A percentile compares a stretch with the other conserved stretches of the same genome.
These are phyloP conservation scores for Adelphocoris suturalis DNA, from an alignment of 2,888 invertebrate species.

Conservation along the genomic window DNA sequence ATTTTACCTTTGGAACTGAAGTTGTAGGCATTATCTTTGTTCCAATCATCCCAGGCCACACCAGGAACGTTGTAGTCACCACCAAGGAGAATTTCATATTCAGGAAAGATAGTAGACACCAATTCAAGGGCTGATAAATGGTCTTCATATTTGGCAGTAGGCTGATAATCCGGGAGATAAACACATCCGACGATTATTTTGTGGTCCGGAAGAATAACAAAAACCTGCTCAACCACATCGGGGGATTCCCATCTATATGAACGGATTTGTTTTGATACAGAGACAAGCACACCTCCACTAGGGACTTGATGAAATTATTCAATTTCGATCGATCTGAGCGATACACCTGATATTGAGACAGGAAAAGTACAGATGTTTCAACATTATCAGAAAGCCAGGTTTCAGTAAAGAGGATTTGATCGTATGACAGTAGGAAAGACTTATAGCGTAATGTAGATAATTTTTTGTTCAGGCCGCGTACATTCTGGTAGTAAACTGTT, in stretches of 20 bases:
- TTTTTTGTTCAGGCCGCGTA: too few species aligned
- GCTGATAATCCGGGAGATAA: constrained; percentile 41
- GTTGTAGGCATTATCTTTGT: too few species aligned
- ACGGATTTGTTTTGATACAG: too few species aligned
- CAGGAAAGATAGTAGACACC: constrained; percentile 6
- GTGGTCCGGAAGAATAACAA: constrained; percentile 41
- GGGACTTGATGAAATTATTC: constrained; percentile 24
- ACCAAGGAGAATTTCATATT: background rate
- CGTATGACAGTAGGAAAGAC: background rate
- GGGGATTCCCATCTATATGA: background rate
- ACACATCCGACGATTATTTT: constrained; percentile 28
- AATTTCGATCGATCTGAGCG: background rate
- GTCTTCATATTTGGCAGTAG: background rate
- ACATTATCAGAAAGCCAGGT: constrained; percentile 37
- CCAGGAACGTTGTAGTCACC: constrained; percentile 52
- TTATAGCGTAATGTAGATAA: constrained; percentile 10
- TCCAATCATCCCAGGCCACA: too few species aligned
- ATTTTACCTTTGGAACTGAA: background rate
- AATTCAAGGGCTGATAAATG: constrained; percentile 28
- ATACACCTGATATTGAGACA: constrained; percentile 20
- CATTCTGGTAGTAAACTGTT: background rate
- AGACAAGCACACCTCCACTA: constrained; percentile 42
- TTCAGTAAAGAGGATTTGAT: constrained; percentile 7
- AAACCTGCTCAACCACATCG: constrained; percentile 42
- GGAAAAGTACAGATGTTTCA: background rate